phyloP scores from a whole-genome alignment of 64 coral and sea anemone genomes.

The Platygyra sinensis region DNA sequence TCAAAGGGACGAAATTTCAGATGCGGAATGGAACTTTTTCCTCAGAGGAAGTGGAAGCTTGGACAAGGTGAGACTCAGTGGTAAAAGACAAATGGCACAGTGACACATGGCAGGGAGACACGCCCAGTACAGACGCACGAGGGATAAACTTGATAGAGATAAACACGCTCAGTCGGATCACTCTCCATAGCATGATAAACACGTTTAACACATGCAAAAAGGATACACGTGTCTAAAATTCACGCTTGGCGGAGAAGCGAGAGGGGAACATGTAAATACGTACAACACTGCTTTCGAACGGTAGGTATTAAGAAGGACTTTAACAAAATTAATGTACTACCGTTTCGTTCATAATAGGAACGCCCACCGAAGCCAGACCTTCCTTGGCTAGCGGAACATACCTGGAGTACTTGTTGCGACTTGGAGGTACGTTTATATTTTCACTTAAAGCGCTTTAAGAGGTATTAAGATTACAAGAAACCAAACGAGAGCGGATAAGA shows the following conservation, averaged over 20 bases:
- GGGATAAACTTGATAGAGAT: too few species aligned
- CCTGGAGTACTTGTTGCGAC: conserved; percentile 95
- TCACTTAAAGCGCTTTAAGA: background rate
- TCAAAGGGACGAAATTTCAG: conserved; percentile 78
- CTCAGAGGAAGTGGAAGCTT: conserved; percentile 88
- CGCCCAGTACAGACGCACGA: too few species aligned
- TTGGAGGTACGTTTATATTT: conserved; percentile 57
- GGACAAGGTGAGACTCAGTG: conserved; percentile 63
- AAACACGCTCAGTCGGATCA: too few species aligned
- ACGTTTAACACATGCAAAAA: background rate
- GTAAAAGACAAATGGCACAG: background rate
- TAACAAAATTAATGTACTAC: too few species aligned
- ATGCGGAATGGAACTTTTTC: conserved; percentile 95
- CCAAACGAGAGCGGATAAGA: too few species aligned
- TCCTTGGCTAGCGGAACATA: conserved; percentile 80
- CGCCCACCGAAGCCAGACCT: conserved; percentile 88
- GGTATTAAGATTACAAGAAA: too few species aligned
- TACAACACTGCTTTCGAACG: background rate
- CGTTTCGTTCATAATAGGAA: conserved; percentile 54
- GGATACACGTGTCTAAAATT: background rate
- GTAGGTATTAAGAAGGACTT: background rate
- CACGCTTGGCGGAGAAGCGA: background rate
- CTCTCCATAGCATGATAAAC: too few species aligned
- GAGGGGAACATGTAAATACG: too few species aligned
- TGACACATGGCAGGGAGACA: too few species aligned